Percentiles rank a stretch among this genome's conserved stretches.
Evolutionary conservation across 2,113 vertebrate species (phyloP).

Genomic region (Heterotilapia buettikoferi): DNA sequence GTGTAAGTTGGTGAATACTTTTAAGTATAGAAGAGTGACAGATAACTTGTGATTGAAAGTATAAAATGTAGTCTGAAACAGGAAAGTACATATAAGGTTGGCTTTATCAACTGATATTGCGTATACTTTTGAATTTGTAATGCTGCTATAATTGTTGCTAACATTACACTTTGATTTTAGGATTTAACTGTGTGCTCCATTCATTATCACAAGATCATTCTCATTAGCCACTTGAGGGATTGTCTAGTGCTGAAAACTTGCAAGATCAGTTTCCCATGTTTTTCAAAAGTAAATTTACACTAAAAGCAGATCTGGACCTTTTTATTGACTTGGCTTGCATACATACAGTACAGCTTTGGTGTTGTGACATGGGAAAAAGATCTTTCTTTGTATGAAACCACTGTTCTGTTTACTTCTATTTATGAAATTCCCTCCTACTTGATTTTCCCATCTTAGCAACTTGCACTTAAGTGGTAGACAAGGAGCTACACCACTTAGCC

Average conservation of each 20-base stretch:
- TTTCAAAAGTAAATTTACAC: not conserved
- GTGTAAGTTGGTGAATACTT: not conserved
- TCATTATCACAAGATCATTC: not conserved
- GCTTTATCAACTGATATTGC: not conserved
- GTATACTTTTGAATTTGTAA: not conserved
- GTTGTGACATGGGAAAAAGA: slow-evolving; percentile 31
- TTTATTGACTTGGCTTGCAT: not conserved
- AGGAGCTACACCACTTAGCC: slow-evolving; percentile 30
- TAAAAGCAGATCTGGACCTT: not conserved
- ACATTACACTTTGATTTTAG: not conserved
- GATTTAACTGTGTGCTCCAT: not conserved
- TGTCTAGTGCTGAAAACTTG: not conserved
- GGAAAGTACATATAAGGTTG: not conserved
- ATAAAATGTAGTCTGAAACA: not conserved
- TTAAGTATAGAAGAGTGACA: not conserved
- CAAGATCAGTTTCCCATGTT: slow-evolving; percentile 6
- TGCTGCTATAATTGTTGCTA: not conserved
- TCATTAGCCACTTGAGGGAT: not conserved
- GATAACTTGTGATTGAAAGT: not conserved
- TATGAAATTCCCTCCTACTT: slow-evolving; percentile 51
- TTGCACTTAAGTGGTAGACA: slow-evolving; percentile 52
- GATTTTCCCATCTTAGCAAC: slow-evolving; percentile 68
- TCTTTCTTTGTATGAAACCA: slow-evolving; percentile 12
- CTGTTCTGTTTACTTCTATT: slow-evolving; percentile 11
- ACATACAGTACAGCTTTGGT: not conserved